Conservation (phyloP, 2,888 invertebrate species). For the Phoenoteleia sp. region DNA sequence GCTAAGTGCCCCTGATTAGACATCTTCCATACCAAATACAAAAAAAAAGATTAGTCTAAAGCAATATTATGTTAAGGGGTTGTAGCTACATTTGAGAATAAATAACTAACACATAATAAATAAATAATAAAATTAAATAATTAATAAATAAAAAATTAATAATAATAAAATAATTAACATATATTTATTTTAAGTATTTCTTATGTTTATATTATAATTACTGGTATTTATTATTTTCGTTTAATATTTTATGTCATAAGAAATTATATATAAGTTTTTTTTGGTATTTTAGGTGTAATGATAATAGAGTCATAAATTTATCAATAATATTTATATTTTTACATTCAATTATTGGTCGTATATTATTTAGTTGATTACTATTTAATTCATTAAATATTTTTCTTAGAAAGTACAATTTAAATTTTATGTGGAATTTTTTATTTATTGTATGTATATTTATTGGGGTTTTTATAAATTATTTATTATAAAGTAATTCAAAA, state of each 20-base stretch:
- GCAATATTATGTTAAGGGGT: conserved; percentile 89
- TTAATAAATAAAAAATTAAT: no score
- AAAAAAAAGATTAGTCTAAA: no score
- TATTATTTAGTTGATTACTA: conserved; percentile 63
- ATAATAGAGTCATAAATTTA: conserved; percentile 65
- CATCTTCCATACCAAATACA: no score
- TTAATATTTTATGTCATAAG: conserved; percentile 75
- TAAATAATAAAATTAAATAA: no score
- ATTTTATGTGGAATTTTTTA: conserved; percentile 27
- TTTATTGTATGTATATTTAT: conserved; percentile 36
- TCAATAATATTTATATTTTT: conserved; percentile 75
- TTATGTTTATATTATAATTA: conserved; percentile 78
- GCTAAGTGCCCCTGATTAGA: no score
- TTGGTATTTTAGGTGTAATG: conserved; percentile 32
- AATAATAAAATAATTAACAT: conserved; percentile 76
- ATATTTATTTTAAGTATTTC: conserved; percentile 51
- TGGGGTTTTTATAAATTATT: conserved; percentile 84
- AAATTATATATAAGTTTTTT: conserved; percentile 51
- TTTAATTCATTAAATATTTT: conserved; percentile 53
- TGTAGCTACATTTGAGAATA: conserved; percentile 89
- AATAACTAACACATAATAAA: no score
- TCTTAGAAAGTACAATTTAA: conserved; percentile 23
- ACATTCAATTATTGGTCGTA: conserved; percentile 66
- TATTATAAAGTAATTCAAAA: conserved; percentile 75
- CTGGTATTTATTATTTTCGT: conserved; percentile 77